Evolutionary conservation across 2,113 vertebrate genomes (phyloP).

Genomic region (Callionymus lyra): DNA sequence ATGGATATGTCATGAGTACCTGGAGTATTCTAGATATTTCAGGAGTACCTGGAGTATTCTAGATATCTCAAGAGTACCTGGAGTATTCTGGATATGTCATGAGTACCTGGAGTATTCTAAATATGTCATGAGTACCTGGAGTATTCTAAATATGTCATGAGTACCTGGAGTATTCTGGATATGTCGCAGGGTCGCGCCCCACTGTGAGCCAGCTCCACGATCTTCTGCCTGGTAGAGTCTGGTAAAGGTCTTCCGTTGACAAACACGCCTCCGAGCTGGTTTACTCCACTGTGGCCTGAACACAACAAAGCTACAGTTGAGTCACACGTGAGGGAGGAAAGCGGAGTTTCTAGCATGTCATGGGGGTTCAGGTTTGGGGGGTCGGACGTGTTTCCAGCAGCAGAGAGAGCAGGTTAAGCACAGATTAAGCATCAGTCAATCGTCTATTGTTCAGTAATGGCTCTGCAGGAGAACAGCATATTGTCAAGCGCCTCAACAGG

Average conservation of each 20-base stretch:
- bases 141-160: background rate
- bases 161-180: conserved; percentile 97
- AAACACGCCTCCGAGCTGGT: conserved; percentile 96
- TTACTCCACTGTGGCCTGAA: conserved; percentile 95
- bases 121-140: background rate
- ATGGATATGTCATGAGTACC: too few species aligned
- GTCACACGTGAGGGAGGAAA: too few species aligned
- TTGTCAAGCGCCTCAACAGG: conserved; percentile 42
- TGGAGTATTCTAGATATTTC: too few species aligned
- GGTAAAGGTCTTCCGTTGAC: conserved; percentile 96
- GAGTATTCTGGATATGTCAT: too few species aligned
- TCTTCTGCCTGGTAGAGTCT: conserved; percentile 96
- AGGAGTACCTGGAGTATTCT: too few species aligned
- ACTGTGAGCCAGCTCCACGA: conserved; percentile 95
- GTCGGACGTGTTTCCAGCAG: too few species aligned
- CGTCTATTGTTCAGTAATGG: conserved; percentile 58
- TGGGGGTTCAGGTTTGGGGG: background rate
- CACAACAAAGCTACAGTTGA: conserved; percentile 2
- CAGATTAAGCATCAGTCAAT: conserved; percentile 60
- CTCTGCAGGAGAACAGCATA: conserved; percentile 35
- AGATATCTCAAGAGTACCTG: too few species aligned
- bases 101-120: too few species aligned
- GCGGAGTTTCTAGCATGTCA: too few species aligned
- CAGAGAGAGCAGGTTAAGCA: conserved; percentile 44
- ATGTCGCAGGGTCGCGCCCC: conserved; percentile 97